Evolutionary conservation across 2,888 invertebrate genomes (phyloP).

Genomic region (Hirtodrosophila cameraria): DNA sequence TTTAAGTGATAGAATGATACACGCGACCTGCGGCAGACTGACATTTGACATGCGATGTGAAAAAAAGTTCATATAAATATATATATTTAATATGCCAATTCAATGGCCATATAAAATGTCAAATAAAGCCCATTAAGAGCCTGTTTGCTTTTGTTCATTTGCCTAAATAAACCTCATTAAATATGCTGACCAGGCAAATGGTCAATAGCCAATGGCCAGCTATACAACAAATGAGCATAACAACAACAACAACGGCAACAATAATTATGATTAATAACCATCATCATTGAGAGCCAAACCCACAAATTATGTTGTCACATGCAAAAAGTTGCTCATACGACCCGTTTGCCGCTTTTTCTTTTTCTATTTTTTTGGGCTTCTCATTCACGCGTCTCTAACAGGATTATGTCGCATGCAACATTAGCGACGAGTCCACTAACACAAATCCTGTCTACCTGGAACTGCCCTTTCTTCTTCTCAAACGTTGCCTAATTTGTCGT

Average conservation of each 20-base stretch:
- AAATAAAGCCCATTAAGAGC: slow-evolving; percentile 67
- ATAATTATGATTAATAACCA: slow-evolving; percentile 68
- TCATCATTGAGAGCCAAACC: slow-evolving; percentile 46
- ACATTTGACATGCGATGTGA: slow-evolving; percentile 57
- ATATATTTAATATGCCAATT: slow-evolving; percentile 64
- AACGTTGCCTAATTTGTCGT: slow-evolving; percentile 65
- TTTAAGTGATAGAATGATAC: slow-evolving; percentile 54
- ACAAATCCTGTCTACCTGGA: slow-evolving; percentile 52
- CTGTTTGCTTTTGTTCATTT: slow-evolving; percentile 55
- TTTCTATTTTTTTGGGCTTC: slow-evolving; percentile 13
- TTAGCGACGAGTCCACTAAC: slow-evolving; percentile 44
- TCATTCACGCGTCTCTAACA: slow-evolving; percentile 73
- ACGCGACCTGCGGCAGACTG: slow-evolving; percentile 21
- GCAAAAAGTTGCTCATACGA: slow-evolving; percentile 62
- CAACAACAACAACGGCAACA: slow-evolving; percentile 30
- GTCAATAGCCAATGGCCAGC: slow-evolving; percentile 29
- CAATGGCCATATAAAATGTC: slow-evolving; percentile 71
- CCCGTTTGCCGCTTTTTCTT: slow-evolving; percentile 12
- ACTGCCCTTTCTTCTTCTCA: slow-evolving; percentile 26
- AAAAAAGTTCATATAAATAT: slow-evolving; percentile 22
- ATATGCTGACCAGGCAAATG: slow-evolving; percentile 67
- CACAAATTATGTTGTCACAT: slow-evolving; percentile 80
- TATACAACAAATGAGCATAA: no score
- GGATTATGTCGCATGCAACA: slow-evolving; percentile 76
- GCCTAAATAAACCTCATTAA: slow-evolving; percentile 74